These are phyloP conservation scores for Centropus bengalensis DNA, from an alignment of 2,113 vertebrate species.

Conservation along the genomic window DNA sequence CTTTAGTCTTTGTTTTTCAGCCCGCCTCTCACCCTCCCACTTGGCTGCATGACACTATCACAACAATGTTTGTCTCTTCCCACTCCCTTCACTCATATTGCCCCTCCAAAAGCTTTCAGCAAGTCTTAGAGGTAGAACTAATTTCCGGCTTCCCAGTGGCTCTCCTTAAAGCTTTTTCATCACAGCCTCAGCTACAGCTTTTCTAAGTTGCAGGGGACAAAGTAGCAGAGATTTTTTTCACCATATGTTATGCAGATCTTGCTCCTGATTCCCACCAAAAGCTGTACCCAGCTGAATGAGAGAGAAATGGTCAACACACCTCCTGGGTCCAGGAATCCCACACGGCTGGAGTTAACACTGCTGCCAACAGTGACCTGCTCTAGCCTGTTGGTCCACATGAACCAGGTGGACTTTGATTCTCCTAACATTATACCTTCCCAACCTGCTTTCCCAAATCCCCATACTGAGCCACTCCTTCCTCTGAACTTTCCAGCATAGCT, in stretches of 20 bases:
- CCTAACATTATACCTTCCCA: neutral
- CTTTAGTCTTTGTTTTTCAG: neutral
- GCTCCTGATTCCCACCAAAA: neutral
- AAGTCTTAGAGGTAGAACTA: neutral
- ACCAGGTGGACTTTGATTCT: neutral
- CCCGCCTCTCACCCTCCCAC: neutral
- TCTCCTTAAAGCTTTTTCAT: neutral
- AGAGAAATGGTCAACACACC: neutral
- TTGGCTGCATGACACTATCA: neutral
- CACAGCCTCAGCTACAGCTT: neutral
- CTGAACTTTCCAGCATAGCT: neutral
- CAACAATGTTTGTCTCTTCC: neutral
- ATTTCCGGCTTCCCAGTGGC: neutral
- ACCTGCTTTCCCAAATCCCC: neutral
- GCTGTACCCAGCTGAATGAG: neutral
- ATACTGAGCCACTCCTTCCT: neutral
- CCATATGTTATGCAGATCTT: neutral
- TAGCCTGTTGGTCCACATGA: accelerated
- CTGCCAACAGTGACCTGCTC: neutral
- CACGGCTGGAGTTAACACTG: neutral
- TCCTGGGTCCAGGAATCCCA: neutral
- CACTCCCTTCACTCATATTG: neutral
- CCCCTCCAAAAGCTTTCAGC: neutral
- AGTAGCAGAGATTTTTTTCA: neutral
- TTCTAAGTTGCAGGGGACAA: accelerated